These are phyloP conservation scores for Laodelphax striatellus DNA, from an alignment of 1,140 invertebrate species.

Conservation along the genomic window DNA sequence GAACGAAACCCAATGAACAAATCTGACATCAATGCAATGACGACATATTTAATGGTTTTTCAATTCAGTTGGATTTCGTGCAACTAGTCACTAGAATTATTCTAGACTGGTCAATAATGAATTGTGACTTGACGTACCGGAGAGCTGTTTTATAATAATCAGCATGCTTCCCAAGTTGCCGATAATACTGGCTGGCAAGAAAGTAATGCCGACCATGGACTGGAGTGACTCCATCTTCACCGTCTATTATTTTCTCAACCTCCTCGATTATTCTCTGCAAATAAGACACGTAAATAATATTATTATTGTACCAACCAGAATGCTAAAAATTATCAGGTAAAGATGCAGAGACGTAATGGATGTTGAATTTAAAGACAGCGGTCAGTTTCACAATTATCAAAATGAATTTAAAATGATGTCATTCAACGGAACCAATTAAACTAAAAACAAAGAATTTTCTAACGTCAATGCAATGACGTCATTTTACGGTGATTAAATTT, in stretches of 20 bases:
- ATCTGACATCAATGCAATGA: no score
- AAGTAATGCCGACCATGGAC: constrained; percentile 94
- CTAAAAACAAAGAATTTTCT: no score
- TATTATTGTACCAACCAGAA: no score
- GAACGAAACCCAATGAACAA: no score
- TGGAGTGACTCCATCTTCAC: constrained; percentile 79
- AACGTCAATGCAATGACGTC: no score
- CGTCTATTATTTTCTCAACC: constrained; percentile 74
- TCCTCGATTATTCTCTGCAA: constrained; percentile 76
- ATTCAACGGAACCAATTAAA: no score
- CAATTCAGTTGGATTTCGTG: no score
- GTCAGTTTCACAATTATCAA: no score
- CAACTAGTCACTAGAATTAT: neutral
- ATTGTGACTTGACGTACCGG: constrained; percentile 34
- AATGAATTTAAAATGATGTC: no score
- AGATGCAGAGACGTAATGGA: neutral
- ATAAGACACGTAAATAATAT: neutral
- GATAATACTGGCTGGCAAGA: constrained; percentile 82
- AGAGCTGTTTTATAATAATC: constrained; percentile 92
- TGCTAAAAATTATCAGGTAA: neutral
- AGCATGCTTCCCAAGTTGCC: constrained; percentile 74
- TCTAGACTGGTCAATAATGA: neutral
- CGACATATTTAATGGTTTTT: no score
- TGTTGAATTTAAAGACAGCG: no score
- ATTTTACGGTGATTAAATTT: no score